Conservation (phyloP, 2,888 invertebrate species). For the Psylliodes chrysocephalus region DNA sequence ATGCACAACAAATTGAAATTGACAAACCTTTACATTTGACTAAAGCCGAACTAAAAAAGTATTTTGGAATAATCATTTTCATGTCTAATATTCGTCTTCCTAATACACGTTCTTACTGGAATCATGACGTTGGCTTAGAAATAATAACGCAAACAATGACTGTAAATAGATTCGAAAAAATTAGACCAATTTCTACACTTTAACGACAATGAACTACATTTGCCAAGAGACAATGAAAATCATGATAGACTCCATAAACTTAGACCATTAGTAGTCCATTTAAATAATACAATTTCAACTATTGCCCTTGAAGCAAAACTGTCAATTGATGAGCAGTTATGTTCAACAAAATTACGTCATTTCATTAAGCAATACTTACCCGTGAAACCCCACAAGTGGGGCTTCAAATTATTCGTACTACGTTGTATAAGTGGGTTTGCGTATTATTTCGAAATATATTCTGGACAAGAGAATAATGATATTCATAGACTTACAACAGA, state of each 20-base stretch:
- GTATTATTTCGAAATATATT: constrained; percentile 47
- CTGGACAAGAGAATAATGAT: constrained; percentile 31
- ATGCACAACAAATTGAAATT: constrained; percentile 16
- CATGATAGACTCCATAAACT: constrained; percentile 45
- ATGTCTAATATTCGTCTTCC: too few species aligned
- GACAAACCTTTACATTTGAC: constrained; percentile 8
- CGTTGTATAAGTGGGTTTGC: constrained; percentile 46
- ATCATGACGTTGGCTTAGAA: constrained; percentile 1
- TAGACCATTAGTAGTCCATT: constrained; percentile 38
- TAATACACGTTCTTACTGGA: constrained; percentile 11
- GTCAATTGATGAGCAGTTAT: constrained; percentile 51
- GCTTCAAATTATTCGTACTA: constrained; percentile 52
- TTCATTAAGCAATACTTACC: constrained; percentile 53
- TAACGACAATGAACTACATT: constrained; percentile 41
- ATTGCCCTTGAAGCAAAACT: constrained; percentile 53
- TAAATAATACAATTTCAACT: neutral
- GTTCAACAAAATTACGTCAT: constrained; percentile 55
- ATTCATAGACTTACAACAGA: constrained; percentile 42
- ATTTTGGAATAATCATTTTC: constrained; percentile 13
- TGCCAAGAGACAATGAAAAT: constrained; percentile 29
- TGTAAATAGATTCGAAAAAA: constrained; percentile 33
- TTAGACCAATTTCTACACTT: constrained; percentile 55
- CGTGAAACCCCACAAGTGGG: constrained; percentile 55
- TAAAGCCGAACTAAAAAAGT: constrained; percentile 15
- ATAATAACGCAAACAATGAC: constrained; percentile 13